These are phyloP conservation scores for Acanthosepion pharaonis DNA, from an alignment of 2,888 invertebrate genomes.

Conservation along the genomic window DNA sequence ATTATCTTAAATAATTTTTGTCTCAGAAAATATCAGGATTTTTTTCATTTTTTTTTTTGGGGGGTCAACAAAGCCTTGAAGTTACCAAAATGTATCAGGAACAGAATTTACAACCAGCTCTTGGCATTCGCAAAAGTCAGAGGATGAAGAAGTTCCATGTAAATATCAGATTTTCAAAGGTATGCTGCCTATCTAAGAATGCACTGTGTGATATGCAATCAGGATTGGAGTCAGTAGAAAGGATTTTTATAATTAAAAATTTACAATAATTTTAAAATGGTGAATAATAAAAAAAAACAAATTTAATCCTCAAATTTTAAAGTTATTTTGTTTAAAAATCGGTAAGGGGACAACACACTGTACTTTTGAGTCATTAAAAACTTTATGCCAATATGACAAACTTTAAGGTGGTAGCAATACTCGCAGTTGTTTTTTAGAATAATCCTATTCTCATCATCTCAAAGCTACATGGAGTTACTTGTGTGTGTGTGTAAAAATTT, in stretches of 20 bases:
- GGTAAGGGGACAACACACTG: no score
- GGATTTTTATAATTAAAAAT: not conserved
- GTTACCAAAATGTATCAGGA: not conserved
- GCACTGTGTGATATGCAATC: not conserved
- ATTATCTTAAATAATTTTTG: not conserved
- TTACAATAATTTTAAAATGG: not conserved
- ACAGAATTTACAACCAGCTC: not conserved
- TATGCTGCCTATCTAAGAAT: not conserved
- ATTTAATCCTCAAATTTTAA: no score
- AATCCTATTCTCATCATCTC: not conserved
- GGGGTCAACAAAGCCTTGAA: not conserved
- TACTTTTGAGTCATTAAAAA: no score
- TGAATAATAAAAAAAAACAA: not conserved
- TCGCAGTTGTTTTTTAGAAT: not conserved
- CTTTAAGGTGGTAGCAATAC: not conserved
- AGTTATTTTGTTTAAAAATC: no score
- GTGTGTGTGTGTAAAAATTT: no score
- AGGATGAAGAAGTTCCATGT: not conserved
- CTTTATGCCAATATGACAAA: no score
- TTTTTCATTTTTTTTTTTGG: not conserved
- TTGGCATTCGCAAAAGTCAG: not conserved
- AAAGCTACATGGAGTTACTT: no score
- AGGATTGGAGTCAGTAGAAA: not conserved
- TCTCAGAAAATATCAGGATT: conserved; percentile 6
- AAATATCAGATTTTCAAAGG: not conserved